Percentiles rank a stretch among this genome's conserved stretches.
These are phyloP conservation scores for Ammodytes dubius DNA, from an alignment of 2,113 vertebrate species.

Conservation along the genomic window DNA sequence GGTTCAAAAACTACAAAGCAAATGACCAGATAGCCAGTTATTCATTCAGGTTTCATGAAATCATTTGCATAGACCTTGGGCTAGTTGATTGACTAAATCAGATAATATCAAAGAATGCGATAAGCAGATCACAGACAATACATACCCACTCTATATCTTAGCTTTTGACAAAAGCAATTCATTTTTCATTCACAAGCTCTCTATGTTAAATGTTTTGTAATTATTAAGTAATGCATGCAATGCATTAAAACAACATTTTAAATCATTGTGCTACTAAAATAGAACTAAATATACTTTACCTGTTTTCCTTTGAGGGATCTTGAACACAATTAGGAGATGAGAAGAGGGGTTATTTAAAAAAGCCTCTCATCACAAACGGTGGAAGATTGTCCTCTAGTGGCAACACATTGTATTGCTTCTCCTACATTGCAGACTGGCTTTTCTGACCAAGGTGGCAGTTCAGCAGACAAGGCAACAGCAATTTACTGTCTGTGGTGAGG, in stretches of 20 bases:
- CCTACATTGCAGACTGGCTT: constrained; percentile 13
- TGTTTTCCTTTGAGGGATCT: constrained; percentile 19
- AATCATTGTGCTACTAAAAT: neutral
- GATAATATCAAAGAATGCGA: neutral
- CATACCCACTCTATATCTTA: neutral
- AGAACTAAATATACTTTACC: neutral
- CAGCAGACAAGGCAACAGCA: constrained; percentile 49
- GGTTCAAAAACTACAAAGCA: constrained; percentile 9
- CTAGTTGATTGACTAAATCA: neutral
- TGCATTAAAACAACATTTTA: neutral
- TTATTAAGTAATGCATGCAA: neutral
- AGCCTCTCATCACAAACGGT: constrained; percentile 39
- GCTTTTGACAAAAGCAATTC: neutral
- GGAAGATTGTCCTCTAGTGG: constrained; percentile 77
- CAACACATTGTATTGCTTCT: constrained; percentile 20
- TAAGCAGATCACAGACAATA: neutral
- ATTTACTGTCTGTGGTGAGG: constrained; percentile 49
- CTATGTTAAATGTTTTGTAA: neutral
- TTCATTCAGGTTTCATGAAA: neutral
- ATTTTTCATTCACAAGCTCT: neutral
- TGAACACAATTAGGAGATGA: constrained; percentile 22
- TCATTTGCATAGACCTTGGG: neutral
- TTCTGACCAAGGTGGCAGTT: constrained; percentile 25
- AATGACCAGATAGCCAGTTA: constrained; percentile 19
- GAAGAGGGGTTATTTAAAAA: constrained; percentile 10